These are phyloP conservation scores for Yponomeuta sedellus DNA, from an alignment of 2,888 invertebrate genomes.

Conservation along the genomic window DNA sequence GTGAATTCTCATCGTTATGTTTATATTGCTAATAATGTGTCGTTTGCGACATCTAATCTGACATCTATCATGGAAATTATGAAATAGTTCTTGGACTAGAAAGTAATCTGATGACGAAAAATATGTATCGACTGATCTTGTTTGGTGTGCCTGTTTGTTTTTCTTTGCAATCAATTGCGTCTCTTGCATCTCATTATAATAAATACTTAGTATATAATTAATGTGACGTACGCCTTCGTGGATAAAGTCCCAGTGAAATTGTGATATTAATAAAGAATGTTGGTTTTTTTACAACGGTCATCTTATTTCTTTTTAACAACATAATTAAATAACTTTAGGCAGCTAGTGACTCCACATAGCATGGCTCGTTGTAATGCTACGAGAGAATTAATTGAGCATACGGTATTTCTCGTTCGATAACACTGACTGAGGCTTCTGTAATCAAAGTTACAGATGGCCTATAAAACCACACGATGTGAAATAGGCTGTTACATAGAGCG, in stretches of 20 bases:
- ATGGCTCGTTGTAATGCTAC: not conserved
- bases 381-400: not conserved
- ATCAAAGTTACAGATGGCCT: conserved; percentile 3
- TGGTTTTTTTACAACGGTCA: conserved; percentile 37
- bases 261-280: conserved; percentile 72
- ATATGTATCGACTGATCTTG: conserved; percentile 33
- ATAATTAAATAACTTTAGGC: not conserved
- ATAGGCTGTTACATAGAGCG: not conserved
- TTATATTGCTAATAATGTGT: conserved; percentile 30
- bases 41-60: conserved; percentile 20
- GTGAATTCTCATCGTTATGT: conserved; percentile 36
- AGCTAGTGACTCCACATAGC: not conserved
- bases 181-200: conserved; percentile 8
- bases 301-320: conserved; percentile 21
- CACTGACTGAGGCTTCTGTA: not conserved
- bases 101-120: conserved; percentile 6
- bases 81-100: conserved; percentile 20
- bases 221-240: conserved; percentile 39
- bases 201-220: not conserved
- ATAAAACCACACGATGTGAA: not conserved
- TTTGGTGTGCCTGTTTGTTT: conserved; percentile 25
- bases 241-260: conserved; percentile 63
- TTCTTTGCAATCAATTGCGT: not conserved
- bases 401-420: not conserved
- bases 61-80: conserved; percentile 28